Conservation (phyloP, 2,888 invertebrate species). For the Alsophila aescularia region DNA sequence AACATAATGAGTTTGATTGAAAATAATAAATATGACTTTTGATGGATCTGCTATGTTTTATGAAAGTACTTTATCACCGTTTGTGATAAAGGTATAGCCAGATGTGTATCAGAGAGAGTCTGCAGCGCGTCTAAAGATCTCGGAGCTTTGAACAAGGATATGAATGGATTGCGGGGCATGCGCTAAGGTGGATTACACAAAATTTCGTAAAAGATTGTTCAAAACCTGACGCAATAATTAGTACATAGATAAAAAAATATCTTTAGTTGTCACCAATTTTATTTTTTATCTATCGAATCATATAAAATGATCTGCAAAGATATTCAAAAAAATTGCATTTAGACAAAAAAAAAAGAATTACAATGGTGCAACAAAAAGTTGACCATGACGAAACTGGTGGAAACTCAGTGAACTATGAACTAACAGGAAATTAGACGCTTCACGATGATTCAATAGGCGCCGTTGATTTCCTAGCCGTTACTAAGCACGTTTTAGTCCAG, state of each 20-base stretch:
- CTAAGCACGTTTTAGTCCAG: neutral
- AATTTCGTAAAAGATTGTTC: conserved; percentile 37
- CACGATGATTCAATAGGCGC: conserved; percentile 10
- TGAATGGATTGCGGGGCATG: conserved; percentile 42
- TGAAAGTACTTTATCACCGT: too few species aligned
- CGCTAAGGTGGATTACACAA: conserved; percentile 41
- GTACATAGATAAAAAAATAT: neutral
- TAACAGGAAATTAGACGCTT: conserved; percentile 8
- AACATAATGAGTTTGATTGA: too few species aligned
- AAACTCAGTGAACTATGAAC: conserved; percentile 5
- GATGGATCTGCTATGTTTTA: too few species aligned
- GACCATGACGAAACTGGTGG: conserved; percentile 20
- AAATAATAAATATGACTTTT: too few species aligned
- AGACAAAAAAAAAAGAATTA: neutral
- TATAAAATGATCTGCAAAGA: neutral
- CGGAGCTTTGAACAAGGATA: conserved; percentile 3
- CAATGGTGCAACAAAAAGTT: conserved; percentile 1
- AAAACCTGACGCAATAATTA: conserved; percentile 37
- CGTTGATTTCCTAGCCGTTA: conserved; percentile 19
- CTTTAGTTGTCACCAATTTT: neutral
- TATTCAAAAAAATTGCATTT: neutral
- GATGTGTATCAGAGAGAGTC: conserved; percentile 12
- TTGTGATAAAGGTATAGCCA: neutral
- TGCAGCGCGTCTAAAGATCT: conserved; percentile 11
- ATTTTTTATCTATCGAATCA: neutral